A percentile compares a stretch with the other conserved stretches of the same genome.
Evolutionary conservation across 2,113 vertebrate genomes (phyloP).

Genomic region (Meles meles): DNA sequence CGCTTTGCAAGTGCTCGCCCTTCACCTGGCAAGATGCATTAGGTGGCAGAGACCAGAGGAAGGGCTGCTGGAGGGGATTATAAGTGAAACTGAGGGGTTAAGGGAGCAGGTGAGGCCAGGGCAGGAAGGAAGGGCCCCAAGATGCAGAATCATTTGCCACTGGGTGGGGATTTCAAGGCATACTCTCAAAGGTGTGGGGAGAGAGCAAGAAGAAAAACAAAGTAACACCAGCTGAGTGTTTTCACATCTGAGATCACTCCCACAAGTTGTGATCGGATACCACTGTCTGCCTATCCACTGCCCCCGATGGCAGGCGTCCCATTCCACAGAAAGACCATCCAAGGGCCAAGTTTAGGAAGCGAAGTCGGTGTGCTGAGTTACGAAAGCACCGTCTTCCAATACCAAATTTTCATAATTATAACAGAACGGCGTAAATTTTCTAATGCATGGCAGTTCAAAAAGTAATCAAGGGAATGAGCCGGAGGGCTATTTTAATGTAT

Average conservation of each 20-base stretch:
- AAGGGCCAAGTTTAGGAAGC: conserved; percentile 45
- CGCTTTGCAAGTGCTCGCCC: background rate
- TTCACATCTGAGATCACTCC: conserved; percentile 66
- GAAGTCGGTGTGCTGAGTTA: conserved; percentile 79
- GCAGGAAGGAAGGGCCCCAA: background rate
- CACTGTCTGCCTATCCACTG: background rate
- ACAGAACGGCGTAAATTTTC: conserved; percentile 95
- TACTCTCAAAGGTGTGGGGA: background rate
- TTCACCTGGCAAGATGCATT: background rate
- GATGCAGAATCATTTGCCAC: conserved; percentile 5
- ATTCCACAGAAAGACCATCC: conserved; percentile 30
- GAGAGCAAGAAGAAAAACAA: conserved; percentile 40
- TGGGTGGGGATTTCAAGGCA: background rate
- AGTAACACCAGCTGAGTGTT: conserved; percentile 51
- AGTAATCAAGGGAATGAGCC: conserved; percentile 98
- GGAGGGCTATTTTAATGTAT: conserved; percentile 97
- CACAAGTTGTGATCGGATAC: conserved; percentile 57
- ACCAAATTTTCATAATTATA: conserved; percentile 95
- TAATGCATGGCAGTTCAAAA: conserved; percentile 94
- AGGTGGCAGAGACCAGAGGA: conserved; percentile 38
- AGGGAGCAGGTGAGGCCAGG: conserved; percentile 27
- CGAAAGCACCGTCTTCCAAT: conserved; percentile 87
- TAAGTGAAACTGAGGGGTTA: conserved; percentile 48
- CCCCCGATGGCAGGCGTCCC: background rate
- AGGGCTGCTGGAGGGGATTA: conserved; percentile 30